Evolutionary conservation across 2,888 invertebrate species (phyloP), one percentile per base, ranked within the genome.

Genomic region (Polydrusus tereticollis): DNA sequence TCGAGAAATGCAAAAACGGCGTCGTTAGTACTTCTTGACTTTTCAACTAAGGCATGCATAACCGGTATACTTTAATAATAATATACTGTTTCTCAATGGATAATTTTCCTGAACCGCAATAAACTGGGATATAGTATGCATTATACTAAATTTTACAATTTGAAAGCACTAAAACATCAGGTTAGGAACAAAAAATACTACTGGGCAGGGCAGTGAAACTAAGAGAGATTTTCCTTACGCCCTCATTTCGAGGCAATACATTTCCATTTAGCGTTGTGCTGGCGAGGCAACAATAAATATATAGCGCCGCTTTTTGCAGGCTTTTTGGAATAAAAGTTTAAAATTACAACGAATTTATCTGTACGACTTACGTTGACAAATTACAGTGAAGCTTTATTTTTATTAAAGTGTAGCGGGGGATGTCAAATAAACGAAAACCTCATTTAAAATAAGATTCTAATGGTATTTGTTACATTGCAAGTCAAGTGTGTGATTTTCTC

Each of bases 281-380:
- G 64, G 64, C 72, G 72, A 69, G 72, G 72, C 64, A 68, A 72
- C 64, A 69, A 72, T 72, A 72, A 72, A 72, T 72, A 72, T 38
- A 72, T 69, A 47, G 69, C 36, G 67, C 64, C 58, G 64, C 59
- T 64, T 69, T 69, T 72, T 72, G 68, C 26, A 62, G 47, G 67
- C 38, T 12, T 57, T 58, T 59, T 47, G 47, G 67, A 60, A 72
- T 72, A 72, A 67, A 72, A 72, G 67, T 67, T 72, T 63, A 72
- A 62, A 72, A 72, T 72, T 72, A 72, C 72, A 67, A 72, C 67
- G 67, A 72, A 72, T 72, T 72, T 72, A 72, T 72, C 67, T 72
- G 72, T 72, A 63, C 63, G 72, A 72, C 62, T 72, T 67, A 72
- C 67, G 67, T 60, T 68, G 69, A 69, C 63, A 69, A 69, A 69